These are phyloP conservation scores for Macropodus opercularis DNA, from an alignment of 2,797 vertebrate genomes.

Conservation along the genomic window DNA sequence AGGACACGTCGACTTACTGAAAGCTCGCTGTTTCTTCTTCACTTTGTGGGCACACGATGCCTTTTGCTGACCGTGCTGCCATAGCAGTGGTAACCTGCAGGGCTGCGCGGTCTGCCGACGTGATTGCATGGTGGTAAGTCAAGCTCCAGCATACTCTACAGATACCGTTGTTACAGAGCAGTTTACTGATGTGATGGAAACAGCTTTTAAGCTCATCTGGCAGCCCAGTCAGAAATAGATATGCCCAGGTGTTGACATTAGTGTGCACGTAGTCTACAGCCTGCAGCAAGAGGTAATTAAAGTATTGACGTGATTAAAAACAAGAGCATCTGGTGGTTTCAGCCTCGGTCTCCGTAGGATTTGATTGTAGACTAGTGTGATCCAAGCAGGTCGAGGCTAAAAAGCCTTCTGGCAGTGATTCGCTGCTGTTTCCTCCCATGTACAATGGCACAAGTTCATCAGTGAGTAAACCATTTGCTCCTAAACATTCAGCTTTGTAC, in stretches of 20 bases:
- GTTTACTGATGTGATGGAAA: too few relatives aligned
- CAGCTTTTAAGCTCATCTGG: not conserved
- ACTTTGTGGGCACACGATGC: slow-evolving; percentile 34
- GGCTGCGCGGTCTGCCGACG: slow-evolving; percentile 23
- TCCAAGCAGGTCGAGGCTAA: not conserved
- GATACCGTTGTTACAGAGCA: not conserved
- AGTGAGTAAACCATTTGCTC: slow-evolving; percentile 1
- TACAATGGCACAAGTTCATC: not conserved
- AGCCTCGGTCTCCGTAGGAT: not conserved
- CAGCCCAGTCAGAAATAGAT: not conserved
- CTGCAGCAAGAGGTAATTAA: not conserved
- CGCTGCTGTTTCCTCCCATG: not conserved
- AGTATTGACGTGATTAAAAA: not conserved
- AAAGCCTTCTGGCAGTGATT: not conserved
- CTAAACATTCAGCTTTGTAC: not conserved
- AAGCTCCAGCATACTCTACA: slow-evolving; percentile 16
- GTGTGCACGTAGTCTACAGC: not conserved
- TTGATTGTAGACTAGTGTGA: not conserved
- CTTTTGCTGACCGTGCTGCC: slow-evolving; percentile 14
- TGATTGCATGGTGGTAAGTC: slow-evolving; percentile 28
- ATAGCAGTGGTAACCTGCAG: slow-evolving; percentile 10
- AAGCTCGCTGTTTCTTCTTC: slow-evolving; percentile 18
- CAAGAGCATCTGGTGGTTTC: not conserved
- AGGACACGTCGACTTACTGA: slow-evolving; percentile 15
- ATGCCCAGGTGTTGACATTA: not conserved